phyloP scores from a whole-genome alignment of 2,888 invertebrate genomes.

The Unio pictorum region DNA sequence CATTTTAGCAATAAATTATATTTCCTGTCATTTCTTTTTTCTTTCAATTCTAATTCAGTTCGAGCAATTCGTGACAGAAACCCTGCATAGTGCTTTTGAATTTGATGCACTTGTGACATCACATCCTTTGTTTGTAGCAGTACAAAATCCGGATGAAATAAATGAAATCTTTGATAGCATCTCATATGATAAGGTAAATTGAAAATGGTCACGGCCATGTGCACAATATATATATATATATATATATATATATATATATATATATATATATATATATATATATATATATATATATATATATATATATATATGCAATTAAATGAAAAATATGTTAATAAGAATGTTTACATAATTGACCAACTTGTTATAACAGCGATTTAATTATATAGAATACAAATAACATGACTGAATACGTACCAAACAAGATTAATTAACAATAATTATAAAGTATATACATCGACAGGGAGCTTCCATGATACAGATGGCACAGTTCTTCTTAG shows the following conservation, averaged over 20 bases:
- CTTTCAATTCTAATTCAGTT: constrained; percentile 77
- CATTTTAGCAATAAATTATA: too few species aligned
- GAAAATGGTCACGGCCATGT: neutral
- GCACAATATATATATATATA: neutral
- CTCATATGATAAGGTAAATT: constrained; percentile 86
- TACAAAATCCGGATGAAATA: constrained; percentile 89
- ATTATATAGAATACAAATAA: too few species aligned
- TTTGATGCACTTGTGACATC: constrained; percentile 86
- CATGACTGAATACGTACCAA: too few species aligned
- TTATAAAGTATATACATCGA: neutral
- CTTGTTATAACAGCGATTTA: too few species aligned
- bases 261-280: too few species aligned
- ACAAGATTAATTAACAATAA: too few species aligned
- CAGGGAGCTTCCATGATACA: constrained; percentile 85
- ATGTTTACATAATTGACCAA: too few species aligned
- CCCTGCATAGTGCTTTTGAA: constrained; percentile 81
- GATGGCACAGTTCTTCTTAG: constrained; percentile 92
- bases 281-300: too few species aligned
- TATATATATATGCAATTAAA: too few species aligned
- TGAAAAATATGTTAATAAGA: too few species aligned
- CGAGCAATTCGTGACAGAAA: constrained; percentile 82
- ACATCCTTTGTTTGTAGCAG: constrained; percentile 91
- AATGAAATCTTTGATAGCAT: constrained; percentile 92
- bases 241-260: too few species aligned
- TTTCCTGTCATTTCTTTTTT: too few species aligned